Evolutionary conservation across 2,888 invertebrate species (phyloP).

Genomic region (Macropis europaea): DNA sequence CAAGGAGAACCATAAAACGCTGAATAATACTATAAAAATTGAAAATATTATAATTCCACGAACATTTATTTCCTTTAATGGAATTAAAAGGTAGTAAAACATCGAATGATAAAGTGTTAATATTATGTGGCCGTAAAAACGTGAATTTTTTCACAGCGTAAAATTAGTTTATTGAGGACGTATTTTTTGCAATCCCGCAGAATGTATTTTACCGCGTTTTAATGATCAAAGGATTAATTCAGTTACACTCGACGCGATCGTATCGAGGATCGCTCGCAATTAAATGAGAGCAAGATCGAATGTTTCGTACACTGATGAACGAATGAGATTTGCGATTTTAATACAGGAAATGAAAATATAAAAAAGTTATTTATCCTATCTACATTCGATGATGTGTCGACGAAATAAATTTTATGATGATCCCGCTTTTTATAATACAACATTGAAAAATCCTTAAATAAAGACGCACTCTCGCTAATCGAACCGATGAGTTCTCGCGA

Average conservation of each 20-base stretch:
- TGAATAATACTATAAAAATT: no score
- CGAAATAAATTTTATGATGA: conserved; percentile 9
- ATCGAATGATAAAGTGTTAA: no score
- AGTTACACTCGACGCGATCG: background rate
- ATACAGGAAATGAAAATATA: conserved; percentile 3
- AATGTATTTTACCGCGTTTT: no score
- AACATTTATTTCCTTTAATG: no score
- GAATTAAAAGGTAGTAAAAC: no score
- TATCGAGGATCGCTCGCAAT: background rate
- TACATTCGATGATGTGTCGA: conserved; percentile 18
- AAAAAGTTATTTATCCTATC: conserved; percentile 26
- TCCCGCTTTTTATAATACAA: conserved; percentile 28
- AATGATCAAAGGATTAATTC: background rate
- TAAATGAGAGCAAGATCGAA: background rate
- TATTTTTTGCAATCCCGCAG: no score
- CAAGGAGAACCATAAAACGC: no score
- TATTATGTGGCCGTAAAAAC: no score
- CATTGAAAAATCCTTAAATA: conserved; percentile 1
- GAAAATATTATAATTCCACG: no score
- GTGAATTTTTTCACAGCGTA: no score
- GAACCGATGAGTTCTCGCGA: conserved; percentile 3
- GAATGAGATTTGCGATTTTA: background rate
- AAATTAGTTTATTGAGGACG: no score
- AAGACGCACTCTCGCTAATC: background rate
- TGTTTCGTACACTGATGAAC: background rate